Evolutionary conservation across 2,113 vertebrate species (phyloP), one percentile per base, ranked within the genome.

Genomic region (Lamprologus callipterus): DNA sequence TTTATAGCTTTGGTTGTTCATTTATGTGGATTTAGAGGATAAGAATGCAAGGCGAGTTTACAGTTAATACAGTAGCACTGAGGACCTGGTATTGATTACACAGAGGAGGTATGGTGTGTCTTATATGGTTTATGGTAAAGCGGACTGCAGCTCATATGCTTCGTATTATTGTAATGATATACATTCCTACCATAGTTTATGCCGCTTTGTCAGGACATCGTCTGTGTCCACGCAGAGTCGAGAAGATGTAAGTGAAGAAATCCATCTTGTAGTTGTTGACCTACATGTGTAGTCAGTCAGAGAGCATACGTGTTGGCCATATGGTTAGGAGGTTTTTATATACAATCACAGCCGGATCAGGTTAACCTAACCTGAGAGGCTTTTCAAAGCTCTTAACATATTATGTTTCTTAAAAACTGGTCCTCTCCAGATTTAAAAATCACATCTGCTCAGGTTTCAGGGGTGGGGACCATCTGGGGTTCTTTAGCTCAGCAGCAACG

Each of bases 1-100:
- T 85, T 91, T 88, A 90, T 57, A 85, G 90, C 89, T 70, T 9
- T 70, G 68, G 80, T 91, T 92, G 91, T 93, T 95, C 92, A 90
- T 95, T 94, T 94, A 88, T 94, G 88, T 92, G 89, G 94, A 94
- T 93, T 96, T 94, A 90, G 87, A 91, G 91, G 93, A 94, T 89
- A 70, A 91, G 91, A 92, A 92, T 89, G 60, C 83, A 89, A 88
- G 89, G 85, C 89, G 79, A 92, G 90, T 91, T 91, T 90, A 86
- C 92, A 90, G 91, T 93, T 92, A 89, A 92, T 93, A 95, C 94
- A 95, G 93, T 94, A 95, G 94, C 93, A 87, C 85, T 16, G 45
- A 49, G 88, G 92, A 89, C 82, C 93, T 90, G 92, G n/a, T 89
- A 93, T 95, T 93, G 95, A 96, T 96, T 95, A 93, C 92, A 84